Conservation (phyloP, 2,113 vertebrate genomes). For the Nesoenas mayeri region DNA sequence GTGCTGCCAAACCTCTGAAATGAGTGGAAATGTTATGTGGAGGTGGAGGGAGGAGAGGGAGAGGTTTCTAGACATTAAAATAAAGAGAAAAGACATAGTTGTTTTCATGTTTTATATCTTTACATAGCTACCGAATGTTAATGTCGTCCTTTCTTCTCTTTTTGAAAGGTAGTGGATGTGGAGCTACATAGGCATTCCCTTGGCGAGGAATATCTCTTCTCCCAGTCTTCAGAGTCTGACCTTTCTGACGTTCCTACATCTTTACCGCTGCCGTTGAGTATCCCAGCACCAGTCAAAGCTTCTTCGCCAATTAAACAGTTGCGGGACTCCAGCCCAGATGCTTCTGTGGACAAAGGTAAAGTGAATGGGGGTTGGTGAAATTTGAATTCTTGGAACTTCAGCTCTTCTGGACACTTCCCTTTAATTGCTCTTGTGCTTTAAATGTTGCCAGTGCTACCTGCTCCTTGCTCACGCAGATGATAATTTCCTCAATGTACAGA, state of each 20-base stretch:
- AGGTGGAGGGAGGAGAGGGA: background rate
- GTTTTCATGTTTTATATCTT: background rate
- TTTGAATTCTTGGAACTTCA: background rate
- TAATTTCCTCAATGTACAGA: background rate
- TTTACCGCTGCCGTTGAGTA: slow-evolving; percentile 65
- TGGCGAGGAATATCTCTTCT: slow-evolving; percentile 84
- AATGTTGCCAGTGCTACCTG: background rate
- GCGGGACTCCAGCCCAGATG: slow-evolving; percentile 73
- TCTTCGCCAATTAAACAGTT: slow-evolving; percentile 80
- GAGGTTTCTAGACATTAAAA: background rate
- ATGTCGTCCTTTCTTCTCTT: background rate
- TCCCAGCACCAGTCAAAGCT: slow-evolving; percentile 76
- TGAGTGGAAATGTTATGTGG: background rate
- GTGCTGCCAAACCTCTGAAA: background rate
- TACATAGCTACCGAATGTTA: background rate
- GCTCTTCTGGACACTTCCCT: background rate
- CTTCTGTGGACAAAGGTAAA: slow-evolving; percentile 87
- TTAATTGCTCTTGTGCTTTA: background rate
- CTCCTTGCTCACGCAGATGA: background rate
- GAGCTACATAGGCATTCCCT: slow-evolving; percentile 93
- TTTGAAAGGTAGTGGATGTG: slow-evolving; percentile 93
- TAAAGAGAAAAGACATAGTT: background rate
- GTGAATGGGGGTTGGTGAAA: background rate
- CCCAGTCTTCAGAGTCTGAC: slow-evolving; percentile 75
- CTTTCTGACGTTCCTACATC: slow-evolving; percentile 72